phyloP scores from a whole-genome alignment of 2,888 invertebrate species.

The Exocentrus adspersus region DNA sequence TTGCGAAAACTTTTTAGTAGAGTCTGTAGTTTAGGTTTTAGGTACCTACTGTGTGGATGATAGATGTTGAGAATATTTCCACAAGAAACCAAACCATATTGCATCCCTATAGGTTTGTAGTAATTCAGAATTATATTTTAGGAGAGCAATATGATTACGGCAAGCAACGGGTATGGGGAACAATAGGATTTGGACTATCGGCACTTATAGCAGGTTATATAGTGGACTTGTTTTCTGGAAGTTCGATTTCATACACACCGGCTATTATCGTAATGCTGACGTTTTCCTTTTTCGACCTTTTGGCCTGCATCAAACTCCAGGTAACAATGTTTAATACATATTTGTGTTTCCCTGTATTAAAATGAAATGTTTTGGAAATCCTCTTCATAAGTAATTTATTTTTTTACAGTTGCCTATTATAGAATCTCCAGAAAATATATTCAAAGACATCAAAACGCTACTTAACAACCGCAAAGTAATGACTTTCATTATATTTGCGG shows the following conservation, averaged over 20 bases:
- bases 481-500: slow-evolving; percentile 77
- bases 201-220: slow-evolving; percentile 77
- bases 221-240: slow-evolving; percentile 73
- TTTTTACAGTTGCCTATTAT: slow-evolving; percentile 74
- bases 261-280: slow-evolving; percentile 74
- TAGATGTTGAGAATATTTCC: too few species aligned
- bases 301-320: slow-evolving; percentile 72
- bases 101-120: too few species aligned
- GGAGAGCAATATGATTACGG: slow-evolving; percentile 80
- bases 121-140: too few species aligned
- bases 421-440: slow-evolving; percentile 74
- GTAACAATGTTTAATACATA: slow-evolving; percentile 64
- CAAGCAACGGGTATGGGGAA: slow-evolving; percentile 84
- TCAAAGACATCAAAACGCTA: slow-evolving; percentile 72
- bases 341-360: neutral
- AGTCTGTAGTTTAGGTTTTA: too few species aligned
- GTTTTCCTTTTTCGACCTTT: slow-evolving; percentile 73
- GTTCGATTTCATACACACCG: slow-evolving; percentile 73
- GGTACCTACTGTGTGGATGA: too few species aligned
- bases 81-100: too few species aligned
- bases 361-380: neutral
- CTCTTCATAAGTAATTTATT: neutral
- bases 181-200: slow-evolving; percentile 80
- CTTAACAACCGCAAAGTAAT: slow-evolving; percentile 73
- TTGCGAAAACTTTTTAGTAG: too few species aligned